Conservation (phyloP, 2,113 vertebrate species). For the Podocnemis expansa region DNA sequence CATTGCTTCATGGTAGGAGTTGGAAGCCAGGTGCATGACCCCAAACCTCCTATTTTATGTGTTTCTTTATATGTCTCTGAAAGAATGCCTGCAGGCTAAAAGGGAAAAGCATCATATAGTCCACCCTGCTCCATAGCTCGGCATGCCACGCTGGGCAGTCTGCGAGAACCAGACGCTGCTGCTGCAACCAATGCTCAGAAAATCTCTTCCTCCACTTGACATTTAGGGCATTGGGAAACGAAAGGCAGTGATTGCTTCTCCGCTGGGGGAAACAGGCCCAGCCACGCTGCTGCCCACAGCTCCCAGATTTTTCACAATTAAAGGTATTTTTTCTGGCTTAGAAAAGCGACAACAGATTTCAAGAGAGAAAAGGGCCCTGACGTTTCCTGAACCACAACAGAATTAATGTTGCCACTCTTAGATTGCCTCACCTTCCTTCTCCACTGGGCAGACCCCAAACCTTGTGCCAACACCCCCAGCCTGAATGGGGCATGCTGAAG, state of each 20-base stretch:
- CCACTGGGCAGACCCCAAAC: not conserved
- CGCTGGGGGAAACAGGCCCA: not conserved
- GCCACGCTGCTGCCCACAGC: too few species aligned
- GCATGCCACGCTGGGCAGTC: not conserved
- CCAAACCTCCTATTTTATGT: not conserved
- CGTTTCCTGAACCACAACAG: not conserved
- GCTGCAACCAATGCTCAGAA: not conserved
- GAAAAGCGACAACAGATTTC: not conserved
- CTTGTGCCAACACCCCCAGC: not conserved
- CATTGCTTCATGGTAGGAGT: not conserved
- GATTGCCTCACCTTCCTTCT: not conserved
- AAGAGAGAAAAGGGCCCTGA: not conserved
- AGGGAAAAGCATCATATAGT: not conserved
- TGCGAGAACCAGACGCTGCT: not conserved
- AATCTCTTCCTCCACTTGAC: not conserved
- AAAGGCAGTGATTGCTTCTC: not conserved
- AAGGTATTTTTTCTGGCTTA: not conserved
- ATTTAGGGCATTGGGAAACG: not conserved
- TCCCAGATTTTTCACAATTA: too few species aligned
- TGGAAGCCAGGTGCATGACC: not conserved
- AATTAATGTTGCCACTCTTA: not conserved
- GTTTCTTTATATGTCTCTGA: not conserved
- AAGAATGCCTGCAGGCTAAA: not conserved
- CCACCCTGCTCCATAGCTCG: not conserved
- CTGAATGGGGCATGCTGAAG: too few species aligned